Evolutionary conservation across 2,797 vertebrate species (phyloP).

Genomic region (Rhinoraja longicauda): DNA sequence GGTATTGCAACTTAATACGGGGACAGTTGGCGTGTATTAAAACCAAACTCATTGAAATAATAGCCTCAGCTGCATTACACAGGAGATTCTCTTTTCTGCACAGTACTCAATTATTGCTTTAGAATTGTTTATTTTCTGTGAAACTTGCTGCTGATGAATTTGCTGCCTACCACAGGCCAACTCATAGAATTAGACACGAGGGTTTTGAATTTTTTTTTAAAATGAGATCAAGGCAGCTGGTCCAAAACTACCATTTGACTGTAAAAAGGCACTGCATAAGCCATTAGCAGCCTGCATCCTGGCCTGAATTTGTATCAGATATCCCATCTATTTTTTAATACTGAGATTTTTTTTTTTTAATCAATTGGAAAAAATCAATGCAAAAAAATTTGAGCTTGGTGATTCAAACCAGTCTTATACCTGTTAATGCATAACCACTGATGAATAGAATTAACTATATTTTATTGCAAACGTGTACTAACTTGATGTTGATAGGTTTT

Average conservation of each 20-base stretch:
- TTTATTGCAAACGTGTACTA: background rate
- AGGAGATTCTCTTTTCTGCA: background rate
- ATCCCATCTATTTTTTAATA: conserved; percentile 33
- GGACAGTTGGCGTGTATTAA: conserved; percentile 19
- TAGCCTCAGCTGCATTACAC: conserved; percentile 2
- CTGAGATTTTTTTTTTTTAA: background rate
- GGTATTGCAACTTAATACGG: conserved; percentile 21
- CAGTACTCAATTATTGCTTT: background rate
- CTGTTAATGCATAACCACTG: background rate
- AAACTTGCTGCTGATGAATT: conserved; percentile 21
- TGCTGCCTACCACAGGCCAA: background rate
- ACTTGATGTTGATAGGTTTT: background rate
- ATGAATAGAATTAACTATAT: background rate
- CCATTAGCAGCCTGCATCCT: conserved; percentile 26
- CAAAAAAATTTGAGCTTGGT: conserved; percentile 1
- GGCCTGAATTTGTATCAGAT: background rate
- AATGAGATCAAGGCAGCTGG: conserved; percentile 30
- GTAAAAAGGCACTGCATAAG: conserved; percentile 3
- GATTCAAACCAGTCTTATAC: conserved; percentile 3
- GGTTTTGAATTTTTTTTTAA: conserved; percentile 12
- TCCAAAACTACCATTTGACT: conserved; percentile 12
- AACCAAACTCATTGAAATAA: background rate
- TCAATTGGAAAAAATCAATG: conserved; percentile 34
- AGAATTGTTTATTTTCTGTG: conserved; percentile 29
- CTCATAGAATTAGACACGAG: conserved; percentile 17